Evolutionary conservation across 2,113 vertebrate species (phyloP).

Genomic region (Hydrolagus affinis): DNA sequence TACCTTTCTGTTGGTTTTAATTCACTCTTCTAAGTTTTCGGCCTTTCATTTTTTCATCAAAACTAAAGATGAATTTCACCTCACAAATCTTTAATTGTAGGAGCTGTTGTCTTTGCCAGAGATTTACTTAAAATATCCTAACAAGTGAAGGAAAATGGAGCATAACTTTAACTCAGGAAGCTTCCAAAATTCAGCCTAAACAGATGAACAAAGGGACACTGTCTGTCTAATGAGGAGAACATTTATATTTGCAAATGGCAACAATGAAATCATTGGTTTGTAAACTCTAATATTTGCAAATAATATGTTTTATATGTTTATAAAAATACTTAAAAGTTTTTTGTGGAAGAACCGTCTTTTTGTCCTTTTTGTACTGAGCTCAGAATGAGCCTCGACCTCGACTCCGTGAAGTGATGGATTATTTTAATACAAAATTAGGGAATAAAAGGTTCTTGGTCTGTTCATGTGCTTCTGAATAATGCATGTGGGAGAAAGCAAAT

Average conservation of each 20-base stretch:
- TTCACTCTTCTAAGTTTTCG: neutral
- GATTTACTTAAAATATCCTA: conserved; percentile 11
- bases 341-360: conserved; percentile 48
- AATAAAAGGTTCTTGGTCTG: conserved; percentile 90
- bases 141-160: neutral
- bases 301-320: neutral
- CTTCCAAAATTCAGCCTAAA: neutral
- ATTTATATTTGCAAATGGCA: neutral
- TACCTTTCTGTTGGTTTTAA: too few relatives aligned
- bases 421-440: conserved; percentile 99
- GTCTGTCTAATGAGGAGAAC: neutral
- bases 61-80: neutral
- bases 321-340: neutral
- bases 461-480: conserved; percentile 99
- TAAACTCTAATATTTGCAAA: conserved; percentile 12
- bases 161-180: neutral
- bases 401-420: conserved; percentile 91
- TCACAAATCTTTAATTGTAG: neutral
- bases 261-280: neutral
- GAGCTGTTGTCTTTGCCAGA: neutral
- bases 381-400: neutral
- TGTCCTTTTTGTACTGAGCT: neutral
- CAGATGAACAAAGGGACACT: neutral
- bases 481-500: conserved; percentile 99
- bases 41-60: neutral